These are phyloP conservation scores for Drosophila littoralis DNA, from an alignment of 1,140 invertebrate genomes.

Conservation along the genomic window DNA sequence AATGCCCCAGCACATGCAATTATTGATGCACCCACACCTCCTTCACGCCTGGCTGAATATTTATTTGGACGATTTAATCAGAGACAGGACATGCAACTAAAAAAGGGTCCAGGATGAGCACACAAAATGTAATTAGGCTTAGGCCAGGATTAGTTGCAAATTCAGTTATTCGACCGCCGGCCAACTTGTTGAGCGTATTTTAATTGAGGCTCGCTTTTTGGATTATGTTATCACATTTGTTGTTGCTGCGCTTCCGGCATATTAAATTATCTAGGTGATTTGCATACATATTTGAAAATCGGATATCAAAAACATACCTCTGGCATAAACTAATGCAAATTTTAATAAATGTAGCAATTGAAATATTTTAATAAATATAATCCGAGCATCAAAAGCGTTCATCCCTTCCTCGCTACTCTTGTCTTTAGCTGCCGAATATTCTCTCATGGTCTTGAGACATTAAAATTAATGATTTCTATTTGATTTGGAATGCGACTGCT, in stretches of 20 bases:
- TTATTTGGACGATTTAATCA: slow-evolving; percentile 47
- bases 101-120: slow-evolving; percentile 32
- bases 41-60: slow-evolving; percentile 19
- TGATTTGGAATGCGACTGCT: slow-evolving; percentile 31
- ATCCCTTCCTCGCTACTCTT: background rate
- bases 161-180: slow-evolving; percentile 48
- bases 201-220: slow-evolving; percentile 58
- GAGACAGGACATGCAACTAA: slow-evolving; percentile 22
- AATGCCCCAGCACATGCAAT: slow-evolving; percentile 52
- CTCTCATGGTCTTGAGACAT: too few relatives aligned
- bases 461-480: slow-evolving; percentile 21
- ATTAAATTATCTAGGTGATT: slow-evolving; percentile 40
- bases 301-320: background rate
- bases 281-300: slow-evolving; percentile 5
- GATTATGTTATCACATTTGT: slow-evolving; percentile 54
- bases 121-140: slow-evolving; percentile 75
- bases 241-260: slow-evolving; percentile 5
- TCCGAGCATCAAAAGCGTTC: slow-evolving; percentile 10
- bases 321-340: background rate
- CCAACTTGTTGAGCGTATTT: slow-evolving; percentile 55
- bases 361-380: slow-evolving; percentile 21
- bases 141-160: slow-evolving; percentile 55
- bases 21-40: slow-evolving; percentile 36
- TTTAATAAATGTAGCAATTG: slow-evolving; percentile 15
- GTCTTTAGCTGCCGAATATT: background rate